Percentiles rank a stretch among this genome's conserved stretches.
These are phyloP conservation scores for Serripes groenlandicus DNA, from an alignment of 2,888 invertebrate genomes.

Conservation along the genomic window DNA sequence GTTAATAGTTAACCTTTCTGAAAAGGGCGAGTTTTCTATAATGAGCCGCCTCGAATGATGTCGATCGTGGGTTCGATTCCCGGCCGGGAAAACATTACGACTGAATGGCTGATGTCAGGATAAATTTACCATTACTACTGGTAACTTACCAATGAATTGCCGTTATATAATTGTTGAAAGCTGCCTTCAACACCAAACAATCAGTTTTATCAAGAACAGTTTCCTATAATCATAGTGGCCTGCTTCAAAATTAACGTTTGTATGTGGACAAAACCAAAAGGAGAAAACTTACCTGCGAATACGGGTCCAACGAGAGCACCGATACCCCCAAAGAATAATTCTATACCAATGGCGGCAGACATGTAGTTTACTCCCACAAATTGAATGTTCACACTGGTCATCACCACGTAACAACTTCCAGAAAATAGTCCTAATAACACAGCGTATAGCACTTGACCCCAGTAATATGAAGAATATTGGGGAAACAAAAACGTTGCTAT, in stretches of 20 bases:
- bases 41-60: too few relatives aligned
- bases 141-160: neutral
- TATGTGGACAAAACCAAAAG: too few relatives aligned
- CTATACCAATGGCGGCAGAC: constrained; percentile 53
- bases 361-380: constrained; percentile 55
- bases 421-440: constrained; percentile 47
- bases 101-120: too few relatives aligned
- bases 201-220: neutral
- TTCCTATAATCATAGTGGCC: too few relatives aligned
- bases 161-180: neutral
- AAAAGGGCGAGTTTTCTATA: too few relatives aligned
- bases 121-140: too few relatives aligned
- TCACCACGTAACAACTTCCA: constrained; percentile 55
- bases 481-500: constrained; percentile 51
- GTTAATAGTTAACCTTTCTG: too few relatives aligned
- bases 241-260: too few relatives aligned
- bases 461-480: constrained; percentile 21
- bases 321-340: constrained; percentile 57
- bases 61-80: too few relatives aligned
- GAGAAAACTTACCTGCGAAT: constrained; percentile 46
- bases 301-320: constrained; percentile 60
- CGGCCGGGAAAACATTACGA: too few relatives aligned
- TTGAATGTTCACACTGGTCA: constrained; percentile 43
- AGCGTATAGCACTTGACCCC: constrained; percentile 52
- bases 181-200: neutral